phyloP scores from a whole-genome alignment of 2,113 vertebrate species.

The Sinocyclocheilus grahami region DNA sequence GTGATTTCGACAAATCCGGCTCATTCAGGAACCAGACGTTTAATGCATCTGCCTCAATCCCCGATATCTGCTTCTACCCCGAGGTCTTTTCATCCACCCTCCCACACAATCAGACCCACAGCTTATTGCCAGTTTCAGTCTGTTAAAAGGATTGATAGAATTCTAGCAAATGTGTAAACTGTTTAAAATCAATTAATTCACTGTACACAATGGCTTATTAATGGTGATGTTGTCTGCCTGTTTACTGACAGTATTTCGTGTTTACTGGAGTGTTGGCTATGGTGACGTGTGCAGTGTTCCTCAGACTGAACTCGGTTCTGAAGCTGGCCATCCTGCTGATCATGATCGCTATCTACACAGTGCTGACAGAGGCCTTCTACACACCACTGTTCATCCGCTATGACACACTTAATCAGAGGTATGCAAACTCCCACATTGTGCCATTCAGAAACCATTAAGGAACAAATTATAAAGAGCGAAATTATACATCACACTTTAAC shows the following conservation, averaged over 20 bases:
- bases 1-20: constrained; percentile 91
- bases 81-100: constrained; percentile 79
- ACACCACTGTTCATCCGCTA: constrained; percentile 91
- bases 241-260: constrained; percentile 88
- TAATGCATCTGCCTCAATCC: constrained; percentile 86
- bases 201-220: not conserved
- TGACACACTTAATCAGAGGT: constrained; percentile 91
- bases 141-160: constrained; percentile 4
- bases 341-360: constrained; percentile 93
- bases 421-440: constrained; percentile 34
- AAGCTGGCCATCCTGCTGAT: constrained; percentile 93
- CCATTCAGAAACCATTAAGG: not conserved
- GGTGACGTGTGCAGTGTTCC: constrained; percentile 98
- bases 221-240: not conserved
- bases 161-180: constrained; percentile 13
- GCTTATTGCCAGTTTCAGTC: not conserved
- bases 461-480: not conserved
- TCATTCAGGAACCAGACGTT: constrained; percentile 91
- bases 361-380: constrained; percentile 93
- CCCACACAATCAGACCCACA: constrained; percentile 1
- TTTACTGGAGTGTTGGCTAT: constrained; percentile 97
- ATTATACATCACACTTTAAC: not conserved
- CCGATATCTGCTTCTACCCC: constrained; percentile 97
- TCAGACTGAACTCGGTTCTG: constrained; percentile 94
- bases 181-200: not conserved